These are phyloP conservation scores for Pogonomyrmex barbatus DNA, from an alignment of 1,140 invertebrate species.

Conservation along the genomic window DNA sequence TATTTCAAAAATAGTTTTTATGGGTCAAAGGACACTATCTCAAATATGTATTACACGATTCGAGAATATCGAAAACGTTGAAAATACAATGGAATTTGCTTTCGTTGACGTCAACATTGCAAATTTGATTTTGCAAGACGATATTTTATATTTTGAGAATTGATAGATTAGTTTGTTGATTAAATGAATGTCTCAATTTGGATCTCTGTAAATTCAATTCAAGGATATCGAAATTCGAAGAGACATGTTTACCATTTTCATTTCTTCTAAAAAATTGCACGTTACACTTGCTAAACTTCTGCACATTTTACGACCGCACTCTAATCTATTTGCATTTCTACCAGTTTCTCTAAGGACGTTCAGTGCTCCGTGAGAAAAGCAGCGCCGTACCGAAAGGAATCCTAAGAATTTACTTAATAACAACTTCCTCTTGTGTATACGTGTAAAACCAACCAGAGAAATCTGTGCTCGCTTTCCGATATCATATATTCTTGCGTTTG, in stretches of 20 bases:
- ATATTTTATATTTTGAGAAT: background rate
- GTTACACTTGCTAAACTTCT: background rate
- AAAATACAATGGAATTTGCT: background rate
- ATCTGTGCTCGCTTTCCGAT: slow-evolving; percentile 31
- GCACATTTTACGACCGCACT: slow-evolving; percentile 29
- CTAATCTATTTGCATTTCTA: slow-evolving; percentile 39
- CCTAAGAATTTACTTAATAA: slow-evolving; percentile 71
- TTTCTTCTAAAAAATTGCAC: background rate
- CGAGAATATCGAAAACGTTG: background rate
- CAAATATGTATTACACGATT: background rate
- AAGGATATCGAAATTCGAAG: background rate
- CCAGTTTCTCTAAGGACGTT: slow-evolving; percentile 65
- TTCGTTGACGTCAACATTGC: background rate
- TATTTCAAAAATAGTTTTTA: background rate
- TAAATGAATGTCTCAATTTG: background rate
- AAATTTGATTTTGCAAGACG: background rate
- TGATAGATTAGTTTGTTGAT: background rate
- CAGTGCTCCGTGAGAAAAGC: slow-evolving; percentile 71
- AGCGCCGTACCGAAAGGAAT: slow-evolving; percentile 57
- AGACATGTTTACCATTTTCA: background rate
- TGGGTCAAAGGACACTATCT: background rate
- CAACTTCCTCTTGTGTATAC: slow-evolving; percentile 36
- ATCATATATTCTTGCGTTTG: slow-evolving; percentile 3
- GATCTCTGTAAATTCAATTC: background rate
- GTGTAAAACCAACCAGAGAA: slow-evolving; percentile 6